A percentile compares a stretch with the other conserved stretches of the same genome.
phyloP scores from a whole-genome alignment of 2,113 vertebrate genomes.

The Vulpes vulpes region DNA sequence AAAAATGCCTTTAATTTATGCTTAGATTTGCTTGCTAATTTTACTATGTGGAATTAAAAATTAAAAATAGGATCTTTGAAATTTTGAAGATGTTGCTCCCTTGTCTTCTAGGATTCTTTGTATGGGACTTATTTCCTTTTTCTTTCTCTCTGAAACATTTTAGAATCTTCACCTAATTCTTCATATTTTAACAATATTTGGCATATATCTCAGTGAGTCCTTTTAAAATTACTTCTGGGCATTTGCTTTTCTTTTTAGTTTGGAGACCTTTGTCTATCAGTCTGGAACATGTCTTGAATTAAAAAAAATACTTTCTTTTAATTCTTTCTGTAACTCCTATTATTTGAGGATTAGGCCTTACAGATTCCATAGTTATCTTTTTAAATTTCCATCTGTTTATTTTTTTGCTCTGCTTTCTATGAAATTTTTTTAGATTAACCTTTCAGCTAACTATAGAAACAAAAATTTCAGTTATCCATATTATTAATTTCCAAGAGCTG shows the following conservation, averaged over 20 bases:
- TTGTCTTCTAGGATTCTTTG: background rate
- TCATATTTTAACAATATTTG: background rate
- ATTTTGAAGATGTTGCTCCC: background rate
- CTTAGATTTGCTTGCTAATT: slow-evolving; percentile 16
- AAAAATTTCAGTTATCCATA: background rate
- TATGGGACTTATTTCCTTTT: background rate
- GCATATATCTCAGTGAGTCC: background rate
- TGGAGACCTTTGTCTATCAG: background rate
- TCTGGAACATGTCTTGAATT: slow-evolving; percentile 14
- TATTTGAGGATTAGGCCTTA: background rate
- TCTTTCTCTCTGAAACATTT: background rate
- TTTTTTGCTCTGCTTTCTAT: background rate
- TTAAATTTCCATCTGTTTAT: background rate
- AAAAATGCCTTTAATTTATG: background rate
- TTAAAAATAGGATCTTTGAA: background rate
- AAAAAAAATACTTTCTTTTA: background rate
- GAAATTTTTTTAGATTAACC: slow-evolving; percentile 13
- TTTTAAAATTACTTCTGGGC: background rate
- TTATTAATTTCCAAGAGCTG: background rate
- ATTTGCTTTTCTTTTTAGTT: background rate
- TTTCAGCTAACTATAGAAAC: background rate
- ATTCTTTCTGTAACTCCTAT: background rate
- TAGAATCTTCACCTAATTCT: background rate
- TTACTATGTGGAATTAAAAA: slow-evolving; percentile 20
- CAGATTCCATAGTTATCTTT: background rate